Base-by-base conservation (phyloP, 2,888 invertebrate genomes). In the Habrosyne pyritoides region DNA sequence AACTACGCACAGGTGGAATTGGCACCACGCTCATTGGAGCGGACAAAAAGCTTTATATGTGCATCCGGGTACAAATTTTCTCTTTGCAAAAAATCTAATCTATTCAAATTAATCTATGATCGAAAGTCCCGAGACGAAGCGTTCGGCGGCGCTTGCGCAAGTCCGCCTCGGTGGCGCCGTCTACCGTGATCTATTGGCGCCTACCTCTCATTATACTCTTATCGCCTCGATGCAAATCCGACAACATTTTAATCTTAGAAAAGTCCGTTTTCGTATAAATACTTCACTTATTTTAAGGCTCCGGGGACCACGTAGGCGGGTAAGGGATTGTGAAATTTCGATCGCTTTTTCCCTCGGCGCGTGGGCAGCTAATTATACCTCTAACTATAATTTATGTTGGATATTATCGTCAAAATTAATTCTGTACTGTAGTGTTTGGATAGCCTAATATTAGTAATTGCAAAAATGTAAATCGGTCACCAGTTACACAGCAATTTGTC, bases 341-440 rank as follows among this genome's bases (percentile, higher is more conserved):
- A 75, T 72, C 74, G 85, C 83, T 87, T 89, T 89, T 87, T 82
- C 79, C 78, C 66, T 67, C 67, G 21, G 69, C 66, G 84, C 86
- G 90, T 89, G 78, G 91, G 91, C 75, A 53, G 83, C 64, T 90
- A 90, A 91, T 91, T 91, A 89, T 83, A 87, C 77, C 76, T 79
- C 77, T 57, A 71, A 70, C 70, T 74, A 77, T 86, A 86, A 86
- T 87, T 87, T 86, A 82, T 82, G 79, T 81, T 73, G 76, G 77
- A 79, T 82, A 79, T 82, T 83, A 77, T 68, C 73, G 69, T 79
- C 77, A 65, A 75, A 78, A 76, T 75, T 73, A 78, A 78, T 75
- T 64, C 68, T 59, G 67, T 60, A 42, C 42, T 33, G 4, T n/a
- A 63, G 68, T 79, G 66, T 77, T 78, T 75, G 74, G 67, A 64